Conservation (phyloP, 1,140 invertebrate species). For the Tetranychus urticae region DNA sequence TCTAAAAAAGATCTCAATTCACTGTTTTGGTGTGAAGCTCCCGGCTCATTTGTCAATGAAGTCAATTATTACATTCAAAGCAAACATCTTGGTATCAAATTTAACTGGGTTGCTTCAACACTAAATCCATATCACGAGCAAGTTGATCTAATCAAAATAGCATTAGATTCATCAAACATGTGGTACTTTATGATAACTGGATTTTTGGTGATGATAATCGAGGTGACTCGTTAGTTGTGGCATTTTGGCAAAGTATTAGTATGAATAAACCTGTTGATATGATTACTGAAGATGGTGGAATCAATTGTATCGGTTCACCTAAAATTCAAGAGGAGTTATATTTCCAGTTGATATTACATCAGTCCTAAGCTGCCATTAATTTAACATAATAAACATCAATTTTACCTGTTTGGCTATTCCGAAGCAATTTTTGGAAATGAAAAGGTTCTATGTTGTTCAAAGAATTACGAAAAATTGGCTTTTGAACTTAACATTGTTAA, state of each 20-base stretch:
- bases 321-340: slow-evolving; percentile 69
- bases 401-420: no score
- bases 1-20: no score
- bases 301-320: slow-evolving; percentile 57
- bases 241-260: slow-evolving; percentile 35
- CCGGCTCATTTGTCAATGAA: no score
- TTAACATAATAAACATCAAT: no score
- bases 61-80: slow-evolving; percentile 30
- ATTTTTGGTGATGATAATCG: slow-evolving; percentile 57
- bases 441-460: neutral
- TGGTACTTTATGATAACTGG: slow-evolving; percentile 39
- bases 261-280: neutral
- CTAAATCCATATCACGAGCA: slow-evolving; percentile 80
- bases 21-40: no score
- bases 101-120: slow-evolving; percentile 51
- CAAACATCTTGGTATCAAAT: neutral
- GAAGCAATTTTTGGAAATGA: neutral
- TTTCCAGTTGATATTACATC: slow-evolving; percentile 49
- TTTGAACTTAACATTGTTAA: neutral
- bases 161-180: slow-evolving; percentile 33
- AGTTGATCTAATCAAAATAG: slow-evolving; percentile 33
- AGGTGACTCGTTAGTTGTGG: slow-evolving; percentile 44
- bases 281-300: slow-evolving; percentile 78
- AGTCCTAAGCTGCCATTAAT: slow-evolving; percentile 44
- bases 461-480: neutral